These are phyloP conservation scores for Condylostylus longicornis DNA, from an alignment of 1,140 invertebrate species.

Conservation along the genomic window DNA sequence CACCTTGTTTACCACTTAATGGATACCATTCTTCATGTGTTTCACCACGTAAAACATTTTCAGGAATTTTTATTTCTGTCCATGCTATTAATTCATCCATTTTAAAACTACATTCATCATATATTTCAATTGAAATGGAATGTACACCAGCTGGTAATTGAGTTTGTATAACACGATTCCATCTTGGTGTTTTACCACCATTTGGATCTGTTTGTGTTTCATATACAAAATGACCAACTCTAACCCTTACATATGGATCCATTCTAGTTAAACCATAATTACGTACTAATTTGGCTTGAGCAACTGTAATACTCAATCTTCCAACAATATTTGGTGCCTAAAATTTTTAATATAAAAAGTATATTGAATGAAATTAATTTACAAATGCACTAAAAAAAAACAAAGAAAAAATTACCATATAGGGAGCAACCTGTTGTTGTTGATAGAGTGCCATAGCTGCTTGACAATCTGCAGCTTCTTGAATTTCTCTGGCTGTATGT, in stretches of 20 bases:
- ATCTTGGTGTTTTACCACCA: slow-evolving; percentile 83
- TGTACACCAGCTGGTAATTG: slow-evolving; percentile 75
- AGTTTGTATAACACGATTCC: slow-evolving; percentile 37
- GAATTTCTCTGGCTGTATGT: slow-evolving; percentile 39
- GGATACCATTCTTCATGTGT: slow-evolving; percentile 89
- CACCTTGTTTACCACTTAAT: slow-evolving; percentile 82
- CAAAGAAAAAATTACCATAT: slow-evolving; percentile 6
- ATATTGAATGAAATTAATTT: background rate
- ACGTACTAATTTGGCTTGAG: slow-evolving; percentile 80
- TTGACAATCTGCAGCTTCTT: slow-evolving; percentile 62
- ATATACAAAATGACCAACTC: slow-evolving; percentile 83
- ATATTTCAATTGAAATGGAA: slow-evolving; percentile 83
- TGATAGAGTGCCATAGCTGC: slow-evolving; percentile 68
- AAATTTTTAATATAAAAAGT: slow-evolving; percentile 5
- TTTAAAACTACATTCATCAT: slow-evolving; percentile 91
- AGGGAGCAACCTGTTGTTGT: slow-evolving; percentile 37
- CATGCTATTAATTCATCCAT: slow-evolving; percentile 91
- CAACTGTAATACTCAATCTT: slow-evolving; percentile 64
- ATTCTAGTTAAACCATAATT: slow-evolving; percentile 94
- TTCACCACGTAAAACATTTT: slow-evolving; percentile 65
- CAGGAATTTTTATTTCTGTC: slow-evolving; percentile 72
- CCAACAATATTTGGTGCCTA: slow-evolving; percentile 50
- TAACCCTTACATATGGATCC: slow-evolving; percentile 88
- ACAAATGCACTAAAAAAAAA: background rate
- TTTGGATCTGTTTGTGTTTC: slow-evolving; percentile 83